These are phyloP conservation scores for Carassius auratus DNA, from an alignment of 2,113 vertebrate species.

Conservation along the genomic window DNA sequence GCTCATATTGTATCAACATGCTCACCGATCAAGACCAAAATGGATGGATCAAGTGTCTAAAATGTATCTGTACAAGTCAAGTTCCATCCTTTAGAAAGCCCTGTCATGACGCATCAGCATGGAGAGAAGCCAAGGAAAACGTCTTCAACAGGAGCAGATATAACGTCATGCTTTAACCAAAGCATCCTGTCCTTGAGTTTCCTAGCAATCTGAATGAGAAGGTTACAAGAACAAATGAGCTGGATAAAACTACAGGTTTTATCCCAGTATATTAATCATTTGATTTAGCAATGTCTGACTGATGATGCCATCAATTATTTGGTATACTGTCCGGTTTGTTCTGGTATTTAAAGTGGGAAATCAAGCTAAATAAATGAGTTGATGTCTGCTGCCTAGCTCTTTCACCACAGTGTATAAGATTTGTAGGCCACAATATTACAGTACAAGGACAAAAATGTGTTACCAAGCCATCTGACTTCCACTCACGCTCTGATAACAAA, in stretches of 20 bases:
- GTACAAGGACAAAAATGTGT: constrained; percentile 16
- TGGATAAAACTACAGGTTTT: not conserved
- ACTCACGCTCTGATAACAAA: not conserved
- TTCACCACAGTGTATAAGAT: not conserved
- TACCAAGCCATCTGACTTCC: constrained; percentile 4
- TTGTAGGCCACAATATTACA: not conserved
- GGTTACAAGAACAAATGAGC: constrained; percentile 17
- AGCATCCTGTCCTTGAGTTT: constrained; percentile 27
- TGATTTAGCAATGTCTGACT: not conserved
- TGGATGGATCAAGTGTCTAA: not conserved
- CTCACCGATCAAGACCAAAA: not conserved
- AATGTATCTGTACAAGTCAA: not conserved
- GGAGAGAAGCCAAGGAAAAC: not conserved
- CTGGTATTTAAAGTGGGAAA: not conserved
- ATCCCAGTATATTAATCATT: not conserved
- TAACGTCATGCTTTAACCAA: not conserved
- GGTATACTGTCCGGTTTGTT: not conserved
- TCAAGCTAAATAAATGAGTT: not conserved
- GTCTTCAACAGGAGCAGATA: not conserved
- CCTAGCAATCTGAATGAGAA: constrained; percentile 24
- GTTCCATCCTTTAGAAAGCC: not conserved
- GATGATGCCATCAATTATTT: not conserved
- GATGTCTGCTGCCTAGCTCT: not conserved
- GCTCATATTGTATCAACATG: not conserved
- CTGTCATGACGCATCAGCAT: not conserved